Conservation (phyloP, 37 sponge, comb jelly and placozoan genomes). For the Cliona cf. orientalis region DNA sequence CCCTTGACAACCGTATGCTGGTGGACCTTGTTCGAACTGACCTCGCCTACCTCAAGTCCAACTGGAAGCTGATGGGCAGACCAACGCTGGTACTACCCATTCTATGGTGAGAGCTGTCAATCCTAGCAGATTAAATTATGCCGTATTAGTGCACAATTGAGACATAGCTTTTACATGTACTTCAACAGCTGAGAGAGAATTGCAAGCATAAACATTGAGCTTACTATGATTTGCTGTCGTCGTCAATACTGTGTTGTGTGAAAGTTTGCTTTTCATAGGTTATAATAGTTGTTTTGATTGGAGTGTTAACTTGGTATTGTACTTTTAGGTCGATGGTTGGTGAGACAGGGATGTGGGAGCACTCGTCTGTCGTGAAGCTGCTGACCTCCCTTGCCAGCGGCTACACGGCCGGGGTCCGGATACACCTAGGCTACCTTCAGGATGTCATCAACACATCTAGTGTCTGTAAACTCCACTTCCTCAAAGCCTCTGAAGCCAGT, state of each 20-base stretch:
- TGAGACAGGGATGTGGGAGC: constrained; percentile 54
- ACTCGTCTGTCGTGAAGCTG: constrained; percentile 67
- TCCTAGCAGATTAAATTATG: too few relatives aligned
- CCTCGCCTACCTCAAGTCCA: constrained; percentile 81
- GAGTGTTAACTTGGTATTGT: too few relatives aligned
- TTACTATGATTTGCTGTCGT: too few relatives aligned
- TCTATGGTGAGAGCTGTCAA: constrained; percentile 24
- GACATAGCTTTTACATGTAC: too few relatives aligned
- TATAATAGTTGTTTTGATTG: too few relatives aligned
- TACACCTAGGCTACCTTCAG: constrained; percentile 58
- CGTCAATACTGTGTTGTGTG: too few relatives aligned
- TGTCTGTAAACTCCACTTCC: constrained; percentile 69
- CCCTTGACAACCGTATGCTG: constrained; percentile 72
- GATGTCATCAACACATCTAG: constrained; percentile 86
- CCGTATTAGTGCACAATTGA: too few relatives aligned
- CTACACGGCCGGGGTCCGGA: constrained; percentile 72
- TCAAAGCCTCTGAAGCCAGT: constrained; percentile 48
- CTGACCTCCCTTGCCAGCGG: constrained; percentile 58
- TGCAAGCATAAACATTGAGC: too few relatives aligned
- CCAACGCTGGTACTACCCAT: constrained; percentile 86
- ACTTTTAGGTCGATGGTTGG: constrained; percentile 62
- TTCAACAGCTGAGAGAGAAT: too few relatives aligned
- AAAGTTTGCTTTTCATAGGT: too few relatives aligned
- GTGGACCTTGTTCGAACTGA: constrained; percentile 84
- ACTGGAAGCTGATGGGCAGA: constrained; percentile 86